These are phyloP conservation scores for Anhinga anhinga DNA, from an alignment of 2,113 vertebrate species.

Conservation along the genomic window DNA sequence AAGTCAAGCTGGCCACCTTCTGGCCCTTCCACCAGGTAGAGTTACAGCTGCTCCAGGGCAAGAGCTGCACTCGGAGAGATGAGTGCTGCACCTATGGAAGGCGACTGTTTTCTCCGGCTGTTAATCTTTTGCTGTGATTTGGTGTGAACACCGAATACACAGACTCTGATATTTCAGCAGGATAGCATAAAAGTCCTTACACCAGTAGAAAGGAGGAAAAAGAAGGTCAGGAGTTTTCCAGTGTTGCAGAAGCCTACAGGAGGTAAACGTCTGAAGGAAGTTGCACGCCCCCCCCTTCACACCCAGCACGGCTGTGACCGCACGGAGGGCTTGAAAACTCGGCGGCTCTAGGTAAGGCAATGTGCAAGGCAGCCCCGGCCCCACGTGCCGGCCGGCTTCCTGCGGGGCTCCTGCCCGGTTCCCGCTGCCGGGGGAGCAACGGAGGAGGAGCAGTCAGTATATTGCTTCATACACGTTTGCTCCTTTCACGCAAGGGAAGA, in stretches of 20 bases:
- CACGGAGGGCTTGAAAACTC: background rate
- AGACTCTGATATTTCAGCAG: background rate
- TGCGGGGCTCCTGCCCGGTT: background rate
- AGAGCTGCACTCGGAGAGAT: background rate
- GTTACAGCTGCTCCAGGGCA: background rate
- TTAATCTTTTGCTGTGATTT: background rate
- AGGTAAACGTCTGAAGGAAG: background rate
- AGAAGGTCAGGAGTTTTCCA: background rate
- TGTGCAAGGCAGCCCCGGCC: background rate
- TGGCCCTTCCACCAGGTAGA: rapidly evolving
- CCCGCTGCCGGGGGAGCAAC: rapidly evolving
- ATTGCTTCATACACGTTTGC: background rate
- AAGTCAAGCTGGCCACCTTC: background rate
- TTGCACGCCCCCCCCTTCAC: background rate
- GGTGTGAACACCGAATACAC: background rate
- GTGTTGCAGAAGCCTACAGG: background rate
- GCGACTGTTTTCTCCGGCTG: background rate
- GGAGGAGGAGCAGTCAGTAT: background rate
- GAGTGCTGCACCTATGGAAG: background rate
- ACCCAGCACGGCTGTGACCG: background rate
- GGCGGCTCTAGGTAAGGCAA: background rate
- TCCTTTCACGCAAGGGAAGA: background rate
- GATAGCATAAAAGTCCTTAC: background rate
- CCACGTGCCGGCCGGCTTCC: rapidly evolving
- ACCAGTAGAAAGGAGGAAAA: background rate